Base-by-base conservation (phyloP, 2,113 vertebrate genomes). In the Pangasianodon gigas region DNA sequence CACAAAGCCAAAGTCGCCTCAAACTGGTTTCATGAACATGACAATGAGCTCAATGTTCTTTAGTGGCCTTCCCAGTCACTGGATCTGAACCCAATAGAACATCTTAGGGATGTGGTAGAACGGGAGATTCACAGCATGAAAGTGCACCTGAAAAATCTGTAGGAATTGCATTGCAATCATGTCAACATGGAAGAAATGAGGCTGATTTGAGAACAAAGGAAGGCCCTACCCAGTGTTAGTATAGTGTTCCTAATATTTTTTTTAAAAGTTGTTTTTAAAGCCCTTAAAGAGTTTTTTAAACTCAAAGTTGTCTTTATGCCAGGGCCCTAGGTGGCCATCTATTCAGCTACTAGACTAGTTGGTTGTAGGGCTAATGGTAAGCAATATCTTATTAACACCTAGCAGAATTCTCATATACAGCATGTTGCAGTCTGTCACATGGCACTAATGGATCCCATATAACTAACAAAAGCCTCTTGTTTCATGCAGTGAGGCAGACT, bases 401-500 rank as follows among this genome's bases (percentile, higher is more conserved):
- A 74, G 18, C 16, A 19, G 37, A 41, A 6, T 41, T 44, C 19
- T 44, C 46, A 29, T n/a, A 51, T 80, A 51, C 46, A 29, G 46
- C 77, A 80, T 51, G 46, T 80, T 80, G 46, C 13, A 51, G 24
- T 86, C 18, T 51, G 29, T 69, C 16, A 24, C 48, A 86, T 52
- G 62, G 41, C 7, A 54, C 14, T 86, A 69, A 86, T 69, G 85
- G 46, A 21, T 19, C 79, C 37, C 52, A 56, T 56, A 56, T 83
- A 56, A 37, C n/a, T 82, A 83, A 37, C 80, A 86, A 71, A 86
- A 71, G 11, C 84, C 26, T 85, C 19, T 75, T 85, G 83, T 52
- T 46, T 79, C 56, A 51, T n/a, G n/a, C 44, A 48, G 14, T 24
- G 69, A 85, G 41, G 18, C 69, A 60, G 29, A 24, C 67, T 29